phyloP scores from a whole-genome alignment of 1,140 invertebrate species.

The Drosophila biarmipes region DNA sequence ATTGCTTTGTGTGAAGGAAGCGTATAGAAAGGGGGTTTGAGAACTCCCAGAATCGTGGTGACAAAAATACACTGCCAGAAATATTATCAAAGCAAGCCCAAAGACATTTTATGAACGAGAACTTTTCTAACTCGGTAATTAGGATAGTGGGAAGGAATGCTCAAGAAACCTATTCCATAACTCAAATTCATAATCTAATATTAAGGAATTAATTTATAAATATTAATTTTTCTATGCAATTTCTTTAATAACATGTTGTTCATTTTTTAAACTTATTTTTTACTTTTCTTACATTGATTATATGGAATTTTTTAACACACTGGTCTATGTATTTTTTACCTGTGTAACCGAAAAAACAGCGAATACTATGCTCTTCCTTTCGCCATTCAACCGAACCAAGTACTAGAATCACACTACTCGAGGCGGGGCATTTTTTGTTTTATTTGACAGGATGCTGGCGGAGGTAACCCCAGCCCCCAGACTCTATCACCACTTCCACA shows the following conservation, averaged over 20 bases:
- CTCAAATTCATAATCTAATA: too few relatives aligned
- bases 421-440: slow-evolving; percentile 46
- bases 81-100: background rate
- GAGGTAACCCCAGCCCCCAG: slow-evolving; percentile 1
- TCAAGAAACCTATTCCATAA: too few relatives aligned
- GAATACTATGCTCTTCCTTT: slow-evolving; percentile 11
- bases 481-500: slow-evolving; percentile 26
- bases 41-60: slow-evolving; percentile 10
- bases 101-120: too few relatives aligned
- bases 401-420: slow-evolving; percentile 26
- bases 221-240: too few relatives aligned
- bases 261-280: too few relatives aligned
- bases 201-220: too few relatives aligned
- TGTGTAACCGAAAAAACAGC: slow-evolving; percentile 1
- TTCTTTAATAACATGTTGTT: too few relatives aligned
- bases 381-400: background rate
- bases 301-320: background rate
- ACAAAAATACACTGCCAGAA: slow-evolving; percentile 53
- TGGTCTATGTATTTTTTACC: background rate
- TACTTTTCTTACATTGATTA: background rate
- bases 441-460: slow-evolving; percentile 55
- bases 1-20: slow-evolving; percentile 57
- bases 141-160: too few relatives aligned
- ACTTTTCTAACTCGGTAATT: too few relatives aligned
- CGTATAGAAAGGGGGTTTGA: background rate